phyloP scores from a whole-genome alignment of 2,888 invertebrate species.

The Ctena decussata region DNA sequence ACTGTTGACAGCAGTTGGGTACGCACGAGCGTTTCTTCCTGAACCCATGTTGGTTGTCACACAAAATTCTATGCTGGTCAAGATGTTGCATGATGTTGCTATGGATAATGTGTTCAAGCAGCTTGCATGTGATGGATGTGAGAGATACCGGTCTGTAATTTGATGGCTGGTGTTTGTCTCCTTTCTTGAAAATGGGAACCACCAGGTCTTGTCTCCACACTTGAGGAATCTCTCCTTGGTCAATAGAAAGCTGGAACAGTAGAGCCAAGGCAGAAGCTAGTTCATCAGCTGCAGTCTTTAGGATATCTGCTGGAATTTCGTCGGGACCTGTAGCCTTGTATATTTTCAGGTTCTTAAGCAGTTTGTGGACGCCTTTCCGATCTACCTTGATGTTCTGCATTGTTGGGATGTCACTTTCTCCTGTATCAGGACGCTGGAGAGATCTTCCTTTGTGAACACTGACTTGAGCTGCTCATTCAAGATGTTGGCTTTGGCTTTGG shows the following conservation, averaged over 20 bases:
- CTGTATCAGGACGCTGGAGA: constrained; percentile 36
- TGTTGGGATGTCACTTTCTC: constrained; percentile 21
- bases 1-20: constrained; percentile 1
- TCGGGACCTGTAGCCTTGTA: constrained; percentile 36
- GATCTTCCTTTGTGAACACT: too few species aligned
- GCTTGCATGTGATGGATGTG: constrained; percentile 46
- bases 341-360: constrained; percentile 21
- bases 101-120: constrained; percentile 63
- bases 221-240: constrained; percentile 32
- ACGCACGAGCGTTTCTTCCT: neutral
- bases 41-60: constrained; percentile 25
- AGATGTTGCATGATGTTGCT: constrained; percentile 32
- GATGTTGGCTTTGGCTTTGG: constrained; percentile 46
- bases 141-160: constrained; percentile 62
- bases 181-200: constrained; percentile 44
- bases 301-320: constrained; percentile 11
- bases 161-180: constrained; percentile 25
- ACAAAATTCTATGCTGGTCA: constrained; percentile 35
- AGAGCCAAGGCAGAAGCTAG: constrained; percentile 17
- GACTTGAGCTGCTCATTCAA: constrained; percentile 57
- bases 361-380: constrained; percentile 26
- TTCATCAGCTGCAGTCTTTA: constrained; percentile 25
- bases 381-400: constrained; percentile 41
- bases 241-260: constrained; percentile 30
- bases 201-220: constrained; percentile 37